A percentile compares a stretch with the other conserved stretches of the same genome.
Conservation (phyloP, 2,113 vertebrate species). For the Nansenia antarctica region DNA sequence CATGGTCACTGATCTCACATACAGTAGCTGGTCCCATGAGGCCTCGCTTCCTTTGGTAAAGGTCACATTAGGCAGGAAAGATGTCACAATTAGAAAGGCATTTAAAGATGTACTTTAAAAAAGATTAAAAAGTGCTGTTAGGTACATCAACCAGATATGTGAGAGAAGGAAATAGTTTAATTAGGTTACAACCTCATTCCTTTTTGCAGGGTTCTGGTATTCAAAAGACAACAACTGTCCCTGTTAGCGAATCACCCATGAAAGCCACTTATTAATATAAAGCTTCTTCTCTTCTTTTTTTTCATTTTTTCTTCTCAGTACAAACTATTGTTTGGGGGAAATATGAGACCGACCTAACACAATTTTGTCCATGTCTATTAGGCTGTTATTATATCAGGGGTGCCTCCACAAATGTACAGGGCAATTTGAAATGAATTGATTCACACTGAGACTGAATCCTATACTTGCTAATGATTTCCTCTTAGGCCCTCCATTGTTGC, state of each 20-base stretch:
- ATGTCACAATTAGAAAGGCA: conserved; percentile 77
- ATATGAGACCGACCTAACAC: conserved; percentile 92
- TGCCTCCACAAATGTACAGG: conserved; percentile 97
- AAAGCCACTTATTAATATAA: conserved; percentile 97
- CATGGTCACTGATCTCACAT: conserved; percentile 64
- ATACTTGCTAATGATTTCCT: conserved; percentile 88
- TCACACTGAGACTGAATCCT: conserved; percentile 83
- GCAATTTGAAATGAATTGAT: conserved; percentile 99
- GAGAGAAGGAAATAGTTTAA: conserved; percentile 81
- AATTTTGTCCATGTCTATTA: conserved; percentile 97
- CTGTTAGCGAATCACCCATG: conserved; percentile 89
- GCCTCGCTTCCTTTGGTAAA: conserved; percentile 59
- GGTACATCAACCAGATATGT: conserved; percentile 63
- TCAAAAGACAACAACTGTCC: conserved; percentile 81
- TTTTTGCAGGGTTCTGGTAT: conserved; percentile 77
- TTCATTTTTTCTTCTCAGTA: conserved; percentile 73
- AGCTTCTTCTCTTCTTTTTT: conserved; percentile 79
- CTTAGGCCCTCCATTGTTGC: conserved; percentile 62
- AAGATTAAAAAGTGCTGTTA: conserved; percentile 75
- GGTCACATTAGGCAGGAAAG: conserved; percentile 71
- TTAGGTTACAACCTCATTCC: conserved; percentile 85
- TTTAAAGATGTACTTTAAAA: conserved; percentile 74
- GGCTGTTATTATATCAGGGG: conserved; percentile 96
- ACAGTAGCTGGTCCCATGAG: conserved; percentile 68
- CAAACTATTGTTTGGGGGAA: conserved; percentile 93